phyloP scores from a whole-genome alignment of 2,113 vertebrate species.

The Phalacrocorax brasilianus region DNA sequence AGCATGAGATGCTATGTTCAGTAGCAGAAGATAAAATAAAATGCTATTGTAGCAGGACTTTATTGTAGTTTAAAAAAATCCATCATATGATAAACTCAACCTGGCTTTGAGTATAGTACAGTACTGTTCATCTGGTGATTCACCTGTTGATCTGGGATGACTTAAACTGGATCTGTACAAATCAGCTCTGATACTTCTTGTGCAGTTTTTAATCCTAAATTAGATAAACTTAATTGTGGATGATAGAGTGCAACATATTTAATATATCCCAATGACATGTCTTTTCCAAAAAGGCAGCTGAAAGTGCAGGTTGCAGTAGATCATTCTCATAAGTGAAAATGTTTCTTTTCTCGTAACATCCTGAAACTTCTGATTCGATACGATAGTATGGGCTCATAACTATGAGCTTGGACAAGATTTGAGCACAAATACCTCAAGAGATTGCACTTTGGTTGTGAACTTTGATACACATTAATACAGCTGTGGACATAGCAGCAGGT shows the following conservation, averaged over 20 bases:
- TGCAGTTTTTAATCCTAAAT: background rate
- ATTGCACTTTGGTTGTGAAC: background rate
- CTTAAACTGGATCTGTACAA: background rate
- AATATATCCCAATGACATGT: background rate
- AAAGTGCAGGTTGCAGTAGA: background rate
- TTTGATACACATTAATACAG: background rate
- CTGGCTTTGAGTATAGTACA: background rate
- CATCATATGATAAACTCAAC: background rate
- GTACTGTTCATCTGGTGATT: background rate
- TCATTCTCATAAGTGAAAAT: background rate
- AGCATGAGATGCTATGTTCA: background rate
- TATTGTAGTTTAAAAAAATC: background rate
- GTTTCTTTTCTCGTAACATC: background rate
- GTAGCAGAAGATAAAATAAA: background rate
- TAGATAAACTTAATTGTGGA: background rate
- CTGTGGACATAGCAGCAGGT: background rate
- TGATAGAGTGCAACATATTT: background rate
- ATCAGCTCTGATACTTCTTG: background rate
- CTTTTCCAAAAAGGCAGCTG: background rate
- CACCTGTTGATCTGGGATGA: background rate
- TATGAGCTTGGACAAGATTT: background rate
- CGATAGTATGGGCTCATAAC: background rate
- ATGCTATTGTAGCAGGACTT: background rate
- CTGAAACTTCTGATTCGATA: background rate
- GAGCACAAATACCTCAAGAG: background rate